phyloP scores from a whole-genome alignment of 1,140 invertebrate species.

The Halyomorpha halys region DNA sequence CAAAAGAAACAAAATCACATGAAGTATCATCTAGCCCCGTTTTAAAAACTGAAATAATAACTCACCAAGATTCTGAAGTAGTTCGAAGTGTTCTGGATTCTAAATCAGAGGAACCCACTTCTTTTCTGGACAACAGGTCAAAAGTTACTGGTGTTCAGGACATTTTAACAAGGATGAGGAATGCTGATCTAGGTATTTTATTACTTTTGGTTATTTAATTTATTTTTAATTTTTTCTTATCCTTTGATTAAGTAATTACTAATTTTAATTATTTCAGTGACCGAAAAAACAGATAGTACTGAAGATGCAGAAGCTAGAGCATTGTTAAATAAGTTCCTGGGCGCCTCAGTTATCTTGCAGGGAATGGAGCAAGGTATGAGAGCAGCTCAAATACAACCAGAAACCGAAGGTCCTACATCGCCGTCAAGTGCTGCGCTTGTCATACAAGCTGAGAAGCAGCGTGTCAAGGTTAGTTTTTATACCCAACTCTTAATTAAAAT shows the following conservation, averaged over 20 bases:
- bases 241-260: not conserved
- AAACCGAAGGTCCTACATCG: conserved; percentile 6
- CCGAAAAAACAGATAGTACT: conserved; percentile 46
- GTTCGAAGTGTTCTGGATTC: conserved; percentile 3
- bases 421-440: conserved; percentile 31
- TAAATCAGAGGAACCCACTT: conserved; percentile 23
- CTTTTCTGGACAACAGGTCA: conserved; percentile 54
- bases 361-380: conserved; percentile 46
- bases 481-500: too few relatives aligned
- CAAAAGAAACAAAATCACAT: conserved; percentile 14
- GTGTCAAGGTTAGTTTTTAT: conserved; percentile 30
- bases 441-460: conserved; percentile 34
- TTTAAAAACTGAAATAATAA: not conserved
- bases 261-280: conserved; percentile 37
- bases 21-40: not conserved
- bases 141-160: conserved; percentile 60
- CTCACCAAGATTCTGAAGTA: conserved; percentile 6
- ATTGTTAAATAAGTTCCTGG: conserved; percentile 66
- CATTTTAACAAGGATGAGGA: conserved; percentile 60
- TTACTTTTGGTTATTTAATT: not conserved
- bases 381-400: conserved; percentile 8
- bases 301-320: conserved; percentile 59
- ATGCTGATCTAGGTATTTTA: conserved; percentile 49
- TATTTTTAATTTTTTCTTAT: conserved; percentile 7
- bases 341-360: conserved; percentile 60